phyloP scores from a whole-genome alignment of 2,888 invertebrate species.

The Clusia tigrina region DNA sequence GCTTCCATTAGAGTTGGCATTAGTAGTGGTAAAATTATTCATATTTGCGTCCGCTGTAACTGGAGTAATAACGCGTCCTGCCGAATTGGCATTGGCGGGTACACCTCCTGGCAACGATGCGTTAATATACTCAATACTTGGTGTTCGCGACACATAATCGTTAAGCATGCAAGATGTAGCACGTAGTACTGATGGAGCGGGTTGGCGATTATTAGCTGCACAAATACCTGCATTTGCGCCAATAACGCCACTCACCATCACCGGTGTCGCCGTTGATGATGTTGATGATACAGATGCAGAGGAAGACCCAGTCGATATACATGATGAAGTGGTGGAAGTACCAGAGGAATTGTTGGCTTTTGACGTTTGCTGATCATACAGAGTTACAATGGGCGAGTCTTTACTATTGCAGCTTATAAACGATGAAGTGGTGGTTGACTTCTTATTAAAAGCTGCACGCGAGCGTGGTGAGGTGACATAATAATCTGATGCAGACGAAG shows the following conservation, averaged over 20 bases:
- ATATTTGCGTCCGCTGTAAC: constrained; percentile 17
- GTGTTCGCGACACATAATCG: constrained; percentile 44
- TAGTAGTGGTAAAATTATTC: neutral
- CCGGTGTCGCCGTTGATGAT: constrained; percentile 16
- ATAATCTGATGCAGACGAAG: constrained; percentile 39
- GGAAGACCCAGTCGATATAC: constrained; percentile 11
- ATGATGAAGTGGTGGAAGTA: neutral
- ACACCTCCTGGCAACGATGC: constrained; percentile 16
- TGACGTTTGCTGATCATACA: constrained; percentile 13
- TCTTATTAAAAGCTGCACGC: constrained; percentile 24
- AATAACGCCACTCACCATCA: constrained; percentile 1
- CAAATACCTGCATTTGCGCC: neutral
- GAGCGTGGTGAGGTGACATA: constrained; percentile 52
- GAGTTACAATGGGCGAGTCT: constrained; percentile 15
- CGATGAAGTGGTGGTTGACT: neutral
- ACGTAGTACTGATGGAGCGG: neutral
- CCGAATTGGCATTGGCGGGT: constrained; percentile 22
- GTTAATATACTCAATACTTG: constrained; percentile 47
- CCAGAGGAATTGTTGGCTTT: neutral
- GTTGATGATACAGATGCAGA: neutral
- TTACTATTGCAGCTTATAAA: neutral
- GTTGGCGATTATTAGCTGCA: constrained; percentile 28
- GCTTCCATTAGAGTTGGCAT: neutral
- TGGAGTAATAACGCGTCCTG: constrained; percentile 47
- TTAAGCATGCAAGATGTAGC: constrained; percentile 15